Evolutionary conservation across 2,888 invertebrate species (phyloP), one percentile per base, ranked within the genome.

Genomic region (Brachyptera putata): DNA sequence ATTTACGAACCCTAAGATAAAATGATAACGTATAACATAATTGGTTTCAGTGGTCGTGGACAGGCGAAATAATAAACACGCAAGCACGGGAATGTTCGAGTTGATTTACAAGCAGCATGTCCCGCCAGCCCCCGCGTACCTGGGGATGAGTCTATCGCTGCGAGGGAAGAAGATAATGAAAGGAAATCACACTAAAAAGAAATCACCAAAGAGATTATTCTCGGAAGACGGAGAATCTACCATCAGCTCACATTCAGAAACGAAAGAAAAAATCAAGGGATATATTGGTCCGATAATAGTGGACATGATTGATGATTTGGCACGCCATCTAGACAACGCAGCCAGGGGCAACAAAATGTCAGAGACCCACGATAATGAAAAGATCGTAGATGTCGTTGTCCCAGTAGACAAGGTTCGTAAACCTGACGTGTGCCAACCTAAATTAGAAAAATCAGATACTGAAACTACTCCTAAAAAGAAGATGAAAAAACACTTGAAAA

Each of bases 1-100:
- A n/a, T n/a, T n/a, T n/a, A n/a, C n/a, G n/a, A n/a, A n/a, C n/a
- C n/a, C n/a, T n/a, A n/a, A n/a, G n/a, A n/a, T n/a, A n/a, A n/a
- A n/a, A n/a, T n/a, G n/a, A n/a, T n/a, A n/a, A n/a, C n/a, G n/a
- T n/a, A n/a, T n/a, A n/a, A n/a, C n/a, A n/a, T n/a, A 11, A 48
- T 30, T 34, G 36, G 24, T 62, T 61, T 7, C 56, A 63, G 92
- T 93, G 68, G 85, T 91, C 3, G 76, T 92, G 9, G 92, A 93
- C 72, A 81, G 84, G 59, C 81, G 85, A 55, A 76, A 77, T 58
- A 85, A 88, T 71, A 80, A 84, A 21, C 86, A 84, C 56, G 86
- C 90, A 0, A 86, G 89, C 65, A 89, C 91, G 1, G 93, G 92
- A 16, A 80, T 84, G 63, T 93, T 92, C 69, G 91, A 91, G 70